These are phyloP conservation scores for Capitulum mitella DNA, from an alignment of 2,888 invertebrate species.

Conservation along the genomic window DNA sequence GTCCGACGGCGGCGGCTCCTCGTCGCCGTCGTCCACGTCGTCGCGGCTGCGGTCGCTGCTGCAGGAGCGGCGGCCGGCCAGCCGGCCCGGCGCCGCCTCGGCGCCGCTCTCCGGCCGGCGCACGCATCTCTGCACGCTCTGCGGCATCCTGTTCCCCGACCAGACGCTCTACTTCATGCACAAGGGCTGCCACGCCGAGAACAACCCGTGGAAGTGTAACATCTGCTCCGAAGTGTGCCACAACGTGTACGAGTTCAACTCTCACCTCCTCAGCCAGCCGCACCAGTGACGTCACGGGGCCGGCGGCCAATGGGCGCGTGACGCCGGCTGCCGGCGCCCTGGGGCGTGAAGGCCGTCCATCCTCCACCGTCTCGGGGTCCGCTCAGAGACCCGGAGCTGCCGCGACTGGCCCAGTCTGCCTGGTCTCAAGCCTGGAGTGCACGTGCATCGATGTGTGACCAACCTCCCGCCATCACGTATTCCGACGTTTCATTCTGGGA, in stretches of 20 bases:
- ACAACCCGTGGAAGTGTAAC: slow-evolving; percentile 96
- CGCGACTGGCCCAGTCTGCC: no score
- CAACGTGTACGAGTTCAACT: slow-evolving; percentile 94
- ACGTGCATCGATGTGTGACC: no score
- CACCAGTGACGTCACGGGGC: slow-evolving; percentile 57
- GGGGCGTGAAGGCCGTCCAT: no score
- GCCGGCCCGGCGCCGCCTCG: not conserved
- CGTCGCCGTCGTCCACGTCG: not conserved
- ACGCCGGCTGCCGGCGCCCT: not conserved
- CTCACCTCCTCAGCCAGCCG: slow-evolving; percentile 86
- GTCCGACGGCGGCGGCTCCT: not conserved
- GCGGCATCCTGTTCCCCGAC: slow-evolving; percentile 91
- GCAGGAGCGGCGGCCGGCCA: slow-evolving; percentile 4
- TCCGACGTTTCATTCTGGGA: no score
- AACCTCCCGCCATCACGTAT: no score
- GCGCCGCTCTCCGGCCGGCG: slow-evolving; percentile 14
- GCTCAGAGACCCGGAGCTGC: no score
- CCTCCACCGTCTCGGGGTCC: no score
- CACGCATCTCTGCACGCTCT: slow-evolving; percentile 66
- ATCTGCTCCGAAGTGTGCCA: slow-evolving; percentile 92
- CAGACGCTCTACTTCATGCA: slow-evolving; percentile 93
- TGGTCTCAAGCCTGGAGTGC: no score
- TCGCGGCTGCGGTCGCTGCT: not conserved
- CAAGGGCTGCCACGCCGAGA: slow-evolving; percentile 95
- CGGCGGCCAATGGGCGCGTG: not conserved